Evolutionary conservation across 2,888 invertebrate species (phyloP).

Genomic region (Hemaris fuciformis): DNA sequence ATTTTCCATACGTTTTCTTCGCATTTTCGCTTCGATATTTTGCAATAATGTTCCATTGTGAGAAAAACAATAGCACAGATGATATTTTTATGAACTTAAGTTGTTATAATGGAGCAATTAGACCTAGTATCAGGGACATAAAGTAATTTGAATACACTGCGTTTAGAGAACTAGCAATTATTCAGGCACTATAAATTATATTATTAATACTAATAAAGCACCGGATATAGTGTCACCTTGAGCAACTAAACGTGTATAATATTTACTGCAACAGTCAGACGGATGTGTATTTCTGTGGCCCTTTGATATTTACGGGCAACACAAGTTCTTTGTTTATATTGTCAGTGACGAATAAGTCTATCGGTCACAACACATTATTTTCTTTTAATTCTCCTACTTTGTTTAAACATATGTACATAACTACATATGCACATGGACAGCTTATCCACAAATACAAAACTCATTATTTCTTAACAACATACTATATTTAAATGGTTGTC

Average conservation of each 20-base stretch:
- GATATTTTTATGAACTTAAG: neutral
- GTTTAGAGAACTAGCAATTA: neutral
- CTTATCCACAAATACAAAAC: no score
- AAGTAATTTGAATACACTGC: neutral
- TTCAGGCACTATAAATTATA: neutral
- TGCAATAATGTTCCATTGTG: neutral
- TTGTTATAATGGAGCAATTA: neutral
- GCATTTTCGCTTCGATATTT: neutral
- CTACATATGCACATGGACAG: no score
- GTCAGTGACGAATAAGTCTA: neutral
- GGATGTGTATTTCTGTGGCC: neutral
- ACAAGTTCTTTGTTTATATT: neutral
- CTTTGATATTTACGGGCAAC: neutral
- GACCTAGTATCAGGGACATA: neutral
- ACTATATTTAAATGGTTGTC: no score
- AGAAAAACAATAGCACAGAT: neutral
- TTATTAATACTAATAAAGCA: neutral
- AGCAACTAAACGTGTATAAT: neutral
- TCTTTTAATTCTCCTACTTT: no score
- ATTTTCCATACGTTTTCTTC: constrained; percentile 13
- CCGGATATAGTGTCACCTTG: constrained; percentile 1
- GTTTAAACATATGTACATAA: no score
- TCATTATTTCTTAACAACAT: no score
- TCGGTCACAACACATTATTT: neutral
- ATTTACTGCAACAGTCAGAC: neutral